Evolutionary conservation across 2,113 vertebrate genomes (phyloP), one percentile per base, ranked within the genome.

Genomic region (Empidonax traillii): DNA sequence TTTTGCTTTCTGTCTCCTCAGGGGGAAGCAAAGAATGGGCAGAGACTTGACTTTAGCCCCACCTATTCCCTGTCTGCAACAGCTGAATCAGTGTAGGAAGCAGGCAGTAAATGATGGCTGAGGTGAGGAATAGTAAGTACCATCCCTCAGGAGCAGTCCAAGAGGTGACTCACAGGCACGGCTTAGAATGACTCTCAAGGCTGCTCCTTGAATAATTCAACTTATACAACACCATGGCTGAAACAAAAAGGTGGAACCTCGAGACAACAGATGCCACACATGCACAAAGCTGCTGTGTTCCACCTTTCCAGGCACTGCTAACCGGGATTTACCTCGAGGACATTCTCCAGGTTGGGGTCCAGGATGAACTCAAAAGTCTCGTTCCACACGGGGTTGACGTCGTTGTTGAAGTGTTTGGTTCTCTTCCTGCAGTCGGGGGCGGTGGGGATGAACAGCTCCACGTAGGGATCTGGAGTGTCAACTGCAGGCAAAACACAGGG

Each of bases 401-500:
- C 39, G 1, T 99, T 99, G 97, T 99, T 98, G 92, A 99, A 98
- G 82, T 99, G 98, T 30, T 97, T 98, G 3, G 99, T 99, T 96
- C 98, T 98, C 93, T 99, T 99, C 85, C 99, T 98, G 98, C 99
- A 99, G 71, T 99, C 99, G 1, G 99, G 99, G 44, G 99, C 98
- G 0, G 98, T 98, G 4, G 98, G 98, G 89, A 99, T 99, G 97
- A 98, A 99, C 75, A 99, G 97, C 89, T 99, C 99, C 97, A 99
- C 98, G 2, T 99, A 99, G 3, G 99, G 99, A 89, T 99, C 99
- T 44, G 99, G 99, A 41, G 99, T 99, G 95, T 99, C 99, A 94
- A 99, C 99, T 99, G 81, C 41, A 74, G 28, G 68, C 86, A 51
- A 81, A 96, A 78, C 15, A 75, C 3, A 69, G 76, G 10, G 53